A percentile compares a stretch with the other conserved stretches of the same genome.
These are phyloP conservation scores for Dendrocincla tyrannina DNA, from an alignment of 2,797 vertebrate genomes.

Conservation along the genomic window DNA sequence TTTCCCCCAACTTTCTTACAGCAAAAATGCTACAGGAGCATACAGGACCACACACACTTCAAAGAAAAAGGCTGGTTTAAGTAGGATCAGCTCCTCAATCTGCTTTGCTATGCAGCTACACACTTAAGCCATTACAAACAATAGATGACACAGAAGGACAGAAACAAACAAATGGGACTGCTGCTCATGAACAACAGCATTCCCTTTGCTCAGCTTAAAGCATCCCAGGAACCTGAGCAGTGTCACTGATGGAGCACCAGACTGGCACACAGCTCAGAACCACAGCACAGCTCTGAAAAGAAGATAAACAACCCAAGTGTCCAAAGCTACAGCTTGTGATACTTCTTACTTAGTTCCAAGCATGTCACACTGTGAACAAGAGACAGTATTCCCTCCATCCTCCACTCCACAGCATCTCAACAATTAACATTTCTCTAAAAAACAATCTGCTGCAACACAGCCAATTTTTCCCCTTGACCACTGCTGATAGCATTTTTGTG, in stretches of 20 bases:
- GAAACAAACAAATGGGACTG: neutral
- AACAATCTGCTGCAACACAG: neutral
- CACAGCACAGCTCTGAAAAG: neutral
- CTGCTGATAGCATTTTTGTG: fast-evolving
- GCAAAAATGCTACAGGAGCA: neutral
- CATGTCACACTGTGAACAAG: neutral
- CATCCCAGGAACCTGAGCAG: neutral
- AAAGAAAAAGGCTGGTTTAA: neutral
- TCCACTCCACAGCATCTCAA: neutral
- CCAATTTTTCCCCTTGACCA: neutral
- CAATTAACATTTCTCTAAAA: neutral
- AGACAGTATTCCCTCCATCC: neutral
- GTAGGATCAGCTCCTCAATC: neutral
- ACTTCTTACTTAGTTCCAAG: neutral
- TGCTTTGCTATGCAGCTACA: neutral
- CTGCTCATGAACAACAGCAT: neutral
- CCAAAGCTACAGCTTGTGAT: neutral
- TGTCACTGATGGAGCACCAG: neutral
- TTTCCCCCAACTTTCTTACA: neutral
- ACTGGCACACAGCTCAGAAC: neutral
- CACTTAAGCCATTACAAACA: neutral
- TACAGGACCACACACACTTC: neutral
- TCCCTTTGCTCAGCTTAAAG: neutral
- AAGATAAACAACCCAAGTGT: neutral
- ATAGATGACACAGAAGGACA: neutral